A percentile compares a stretch with the other conserved stretches of the same genome.
phyloP scores from a whole-genome alignment of 2,888 invertebrate species.

The Chalcosyrphus nemorum region DNA sequence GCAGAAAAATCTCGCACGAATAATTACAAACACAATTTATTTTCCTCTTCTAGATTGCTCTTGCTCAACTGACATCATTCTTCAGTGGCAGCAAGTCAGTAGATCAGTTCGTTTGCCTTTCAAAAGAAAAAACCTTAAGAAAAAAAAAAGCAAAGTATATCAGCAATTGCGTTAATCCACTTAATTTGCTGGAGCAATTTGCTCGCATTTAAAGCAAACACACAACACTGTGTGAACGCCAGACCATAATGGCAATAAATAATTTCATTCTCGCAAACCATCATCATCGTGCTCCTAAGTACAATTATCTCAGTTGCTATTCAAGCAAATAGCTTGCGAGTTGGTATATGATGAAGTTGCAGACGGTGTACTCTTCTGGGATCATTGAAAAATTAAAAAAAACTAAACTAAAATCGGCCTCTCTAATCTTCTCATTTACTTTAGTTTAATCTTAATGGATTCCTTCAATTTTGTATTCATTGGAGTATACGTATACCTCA shows the following conservation, averaged over 20 bases:
- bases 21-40: slow-evolving; percentile 53
- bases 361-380: not conserved
- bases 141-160: slow-evolving; percentile 30
- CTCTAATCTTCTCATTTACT: slow-evolving; percentile 65
- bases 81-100: slow-evolving; percentile 39
- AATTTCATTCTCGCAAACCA: slow-evolving; percentile 49
- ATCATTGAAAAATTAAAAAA: slow-evolving; percentile 15
- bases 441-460: slow-evolving; percentile 60
- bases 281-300: slow-evolving; percentile 21
- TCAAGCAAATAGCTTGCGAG: slow-evolving; percentile 42
- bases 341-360: not conserved
- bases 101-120: slow-evolving; percentile 43
- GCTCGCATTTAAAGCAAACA: slow-evolving; percentile 55
- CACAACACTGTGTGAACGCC: slow-evolving; percentile 7
- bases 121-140: not conserved
- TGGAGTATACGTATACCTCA: slow-evolving; percentile 7
- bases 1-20: slow-evolving; percentile 55
- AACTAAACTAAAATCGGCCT: slow-evolving; percentile 11
- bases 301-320: slow-evolving; percentile 2
- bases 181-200: slow-evolving; percentile 66
- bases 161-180: slow-evolving; percentile 66
- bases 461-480: slow-evolving; percentile 49
- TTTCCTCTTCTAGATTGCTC: slow-evolving; percentile 21
- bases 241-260: slow-evolving; percentile 37
- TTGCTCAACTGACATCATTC: slow-evolving; percentile 59